These are phyloP conservation scores for Helarctos malayanus DNA, from an alignment of 2,797 vertebrate genomes.

Conservation along the genomic window DNA sequence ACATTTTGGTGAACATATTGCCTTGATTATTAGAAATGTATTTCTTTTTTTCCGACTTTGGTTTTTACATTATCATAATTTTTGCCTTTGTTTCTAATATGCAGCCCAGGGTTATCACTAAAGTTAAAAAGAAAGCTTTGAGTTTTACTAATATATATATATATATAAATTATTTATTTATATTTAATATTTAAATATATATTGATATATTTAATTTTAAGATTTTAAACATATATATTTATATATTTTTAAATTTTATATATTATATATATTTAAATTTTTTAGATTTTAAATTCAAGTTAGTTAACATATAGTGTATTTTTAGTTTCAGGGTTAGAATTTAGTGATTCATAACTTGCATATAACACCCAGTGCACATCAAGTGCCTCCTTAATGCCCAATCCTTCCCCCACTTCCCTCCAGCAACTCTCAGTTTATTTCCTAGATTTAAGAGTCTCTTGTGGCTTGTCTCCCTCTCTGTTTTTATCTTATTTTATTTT, in stretches of 20 bases:
- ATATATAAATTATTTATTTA: neutral
- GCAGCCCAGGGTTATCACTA: neutral
- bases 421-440: neutral
- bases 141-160: neutral
- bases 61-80: neutral
- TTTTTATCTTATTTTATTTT: neutral
- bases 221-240: too few species aligned
- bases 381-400: neutral
- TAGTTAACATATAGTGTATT: neutral
- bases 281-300: neutral
- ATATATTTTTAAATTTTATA: too few species aligned
- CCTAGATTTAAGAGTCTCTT: neutral
- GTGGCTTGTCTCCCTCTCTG: neutral
- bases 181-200: neutral
- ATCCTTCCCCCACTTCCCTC: neutral
- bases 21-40: slow-evolving; percentile 13
- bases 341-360: neutral
- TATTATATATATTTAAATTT: neutral
- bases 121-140: slow-evolving; percentile 28
- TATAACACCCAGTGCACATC: neutral
- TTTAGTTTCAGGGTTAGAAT: neutral
- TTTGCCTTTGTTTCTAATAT: slow-evolving; percentile 51
- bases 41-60: slow-evolving; percentile 34
- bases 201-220: too few species aligned
- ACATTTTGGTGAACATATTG: neutral